Conservation (phyloP, 2,797 vertebrate genomes). For the Diplodus sargus region DNA sequence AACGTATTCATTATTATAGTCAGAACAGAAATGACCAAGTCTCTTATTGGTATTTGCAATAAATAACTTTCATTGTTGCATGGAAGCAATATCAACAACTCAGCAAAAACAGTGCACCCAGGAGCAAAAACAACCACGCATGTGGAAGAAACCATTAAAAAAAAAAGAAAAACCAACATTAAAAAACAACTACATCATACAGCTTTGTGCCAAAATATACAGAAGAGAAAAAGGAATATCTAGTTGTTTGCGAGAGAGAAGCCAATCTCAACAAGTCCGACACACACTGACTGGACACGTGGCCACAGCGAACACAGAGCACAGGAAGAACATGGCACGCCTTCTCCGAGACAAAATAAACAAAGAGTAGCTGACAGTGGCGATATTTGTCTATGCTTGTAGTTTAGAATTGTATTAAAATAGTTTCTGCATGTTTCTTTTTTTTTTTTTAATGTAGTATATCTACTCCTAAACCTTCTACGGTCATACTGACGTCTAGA, state of each 20-base stretch:
- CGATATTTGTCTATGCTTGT: conserved; percentile 59
- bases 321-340: conserved; percentile 86
- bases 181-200: conserved; percentile 71
- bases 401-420: conserved; percentile 79
- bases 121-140: conserved; percentile 86
- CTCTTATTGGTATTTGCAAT: conserved; percentile 88
- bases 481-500: conserved; percentile 55
- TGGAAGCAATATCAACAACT: conserved; percentile 90
- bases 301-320: conserved; percentile 82
- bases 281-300: conserved; percentile 84
- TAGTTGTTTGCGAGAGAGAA: conserved; percentile 75
- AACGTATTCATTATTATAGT: background rate
- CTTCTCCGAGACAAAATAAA: conserved; percentile 75
- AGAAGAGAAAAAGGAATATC: conserved; percentile 87
- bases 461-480: conserved; percentile 55
- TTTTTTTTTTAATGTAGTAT: conserved; percentile 21
- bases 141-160: conserved; percentile 83
- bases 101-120: conserved; percentile 92
- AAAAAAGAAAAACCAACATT: conserved; percentile 38
- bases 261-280: conserved; percentile 83
- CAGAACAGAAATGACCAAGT: conserved; percentile 65
- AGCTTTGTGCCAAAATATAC: conserved; percentile 90
- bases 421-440: conserved; percentile 66
- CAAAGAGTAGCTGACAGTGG: conserved; percentile 77
- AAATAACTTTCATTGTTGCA: conserved; percentile 90